These are phyloP conservation scores for Drosophila nigrodunni DNA, from an alignment of 1,140 invertebrate species.

Conservation along the genomic window DNA sequence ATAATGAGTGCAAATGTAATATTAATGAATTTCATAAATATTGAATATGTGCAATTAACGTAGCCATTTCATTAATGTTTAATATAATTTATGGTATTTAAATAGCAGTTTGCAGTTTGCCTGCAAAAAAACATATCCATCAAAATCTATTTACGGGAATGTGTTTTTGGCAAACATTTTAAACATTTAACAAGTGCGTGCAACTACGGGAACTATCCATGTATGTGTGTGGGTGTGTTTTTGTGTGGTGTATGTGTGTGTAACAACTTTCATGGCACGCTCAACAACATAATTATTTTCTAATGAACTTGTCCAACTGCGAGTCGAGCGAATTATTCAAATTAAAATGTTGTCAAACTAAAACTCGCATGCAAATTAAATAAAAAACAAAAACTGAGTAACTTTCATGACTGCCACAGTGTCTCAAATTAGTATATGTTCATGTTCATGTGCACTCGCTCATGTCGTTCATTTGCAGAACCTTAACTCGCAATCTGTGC, in stretches of 20 bases:
- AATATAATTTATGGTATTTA: slow-evolving; percentile 22
- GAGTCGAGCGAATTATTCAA: slow-evolving; percentile 41
- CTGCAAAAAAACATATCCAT: slow-evolving; percentile 28
- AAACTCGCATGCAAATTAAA: slow-evolving; percentile 47
- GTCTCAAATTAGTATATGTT: slow-evolving; percentile 4
- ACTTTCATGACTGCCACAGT: slow-evolving; percentile 35
- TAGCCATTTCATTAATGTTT: slow-evolving; percentile 25
- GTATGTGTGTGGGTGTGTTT: slow-evolving; percentile 10
- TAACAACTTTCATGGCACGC: slow-evolving; percentile 35
- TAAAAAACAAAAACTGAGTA: slow-evolving; percentile 35
- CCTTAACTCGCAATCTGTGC: slow-evolving; percentile 28
- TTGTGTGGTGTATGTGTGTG: slow-evolving; percentile 2
- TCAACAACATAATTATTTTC: slow-evolving; percentile 47
- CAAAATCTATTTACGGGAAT: slow-evolving; percentile 5
- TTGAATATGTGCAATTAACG: slow-evolving; percentile 45
- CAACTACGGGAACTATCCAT: neutral
- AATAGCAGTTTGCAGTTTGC: slow-evolving; percentile 10
- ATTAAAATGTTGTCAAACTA: slow-evolving; percentile 47
- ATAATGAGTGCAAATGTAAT: slow-evolving; percentile 20
- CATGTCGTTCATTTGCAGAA: slow-evolving; percentile 32
- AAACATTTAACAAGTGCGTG: slow-evolving; percentile 47
- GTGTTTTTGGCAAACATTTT: slow-evolving; percentile 15
- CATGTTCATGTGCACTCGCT: slow-evolving; percentile 21
- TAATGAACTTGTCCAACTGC: slow-evolving; percentile 47
- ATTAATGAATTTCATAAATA: slow-evolving; percentile 56